These are phyloP conservation scores for Cavia aperea DNA, from an alignment of 2,113 vertebrate genomes.

Conservation along the genomic window DNA sequence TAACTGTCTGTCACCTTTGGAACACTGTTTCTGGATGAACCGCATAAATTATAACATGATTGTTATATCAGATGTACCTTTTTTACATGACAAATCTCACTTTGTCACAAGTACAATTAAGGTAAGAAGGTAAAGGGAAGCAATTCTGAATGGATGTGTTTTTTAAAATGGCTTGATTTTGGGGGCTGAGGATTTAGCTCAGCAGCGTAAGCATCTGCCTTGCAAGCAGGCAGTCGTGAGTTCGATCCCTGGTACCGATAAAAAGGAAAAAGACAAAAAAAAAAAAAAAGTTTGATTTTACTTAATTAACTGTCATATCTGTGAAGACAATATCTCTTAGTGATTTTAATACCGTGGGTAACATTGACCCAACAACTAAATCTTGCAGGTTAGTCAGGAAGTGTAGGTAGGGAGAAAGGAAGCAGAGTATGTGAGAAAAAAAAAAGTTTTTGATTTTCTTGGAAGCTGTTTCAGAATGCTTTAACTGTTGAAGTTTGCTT, in stretches of 20 bases:
- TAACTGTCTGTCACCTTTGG: not conserved
- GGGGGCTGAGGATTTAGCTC: no score
- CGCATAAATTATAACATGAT: not conserved
- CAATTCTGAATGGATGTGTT: not conserved
- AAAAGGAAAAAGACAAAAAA: no score
- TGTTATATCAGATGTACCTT: not conserved
- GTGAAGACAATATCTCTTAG: not conserved
- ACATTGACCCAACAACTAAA: constrained; percentile 68
- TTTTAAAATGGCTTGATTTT: not conserved
- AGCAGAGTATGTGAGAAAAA: not conserved
- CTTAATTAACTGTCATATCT: not conserved
- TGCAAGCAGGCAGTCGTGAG: no score
- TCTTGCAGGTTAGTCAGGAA: constrained; percentile 47
- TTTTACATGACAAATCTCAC: not conserved
- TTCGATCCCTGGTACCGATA: no score
- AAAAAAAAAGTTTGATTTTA: not conserved
- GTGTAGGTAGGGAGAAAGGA: constrained; percentile 7
- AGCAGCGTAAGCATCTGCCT: no score
- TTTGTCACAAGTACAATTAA: not conserved
- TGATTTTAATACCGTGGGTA: constrained; percentile 62
- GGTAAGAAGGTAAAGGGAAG: not conserved
- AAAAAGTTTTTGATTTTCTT: constrained; percentile 48
- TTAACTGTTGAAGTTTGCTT: constrained; percentile 64
- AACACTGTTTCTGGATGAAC: not conserved
- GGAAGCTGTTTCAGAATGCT: constrained; percentile 59